Evolutionary conservation across 2,797 vertebrate genomes (phyloP), one percentile per base, ranked within the genome.

Genomic region (Myotis findleyi): DNA sequence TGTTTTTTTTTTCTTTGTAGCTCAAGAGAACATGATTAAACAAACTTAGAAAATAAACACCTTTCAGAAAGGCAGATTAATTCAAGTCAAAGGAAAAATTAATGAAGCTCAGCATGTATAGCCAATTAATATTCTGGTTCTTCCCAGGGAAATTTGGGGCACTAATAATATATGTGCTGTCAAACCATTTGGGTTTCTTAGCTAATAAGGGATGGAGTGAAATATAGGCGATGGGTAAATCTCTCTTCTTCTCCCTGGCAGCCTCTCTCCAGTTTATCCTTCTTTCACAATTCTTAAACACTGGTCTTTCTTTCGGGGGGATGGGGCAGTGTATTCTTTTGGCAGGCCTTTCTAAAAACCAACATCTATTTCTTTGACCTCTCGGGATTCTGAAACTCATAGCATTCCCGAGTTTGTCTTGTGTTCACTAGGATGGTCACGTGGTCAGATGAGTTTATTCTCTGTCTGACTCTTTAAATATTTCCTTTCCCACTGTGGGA

Each of bases 61-160:
- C 93, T 97, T 98, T 88, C 92, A 0, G n/a, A 97, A 97, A 96
- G 87, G 89, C 93, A 96, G 95, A 97, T 93, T 97, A 97, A 97
- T 97, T 97, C 84, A 97, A 96, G 95, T 96, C 97, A 97, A 21
- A 84, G 95, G 97, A 96, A 97, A 0, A 44, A 96, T 89, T 96
- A 96, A 83, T 95, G 87, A 85, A 98, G 96, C 94, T 96, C 64
- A 68, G 80, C 93, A 33, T 95, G 27, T 96, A 20, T 89, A 94
- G 93, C 91, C 94, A 98, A 91, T 95, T 95, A 96, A 95, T 71
- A 96, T 81, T 84, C 62, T 94, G 81, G 72, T 71, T 86, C 3
- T 7, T n/a, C 75, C 73, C 47, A 68, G 93, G 92, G 95, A 98
- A 97, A 97, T 97, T 97, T 81, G 96, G 96, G 94, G 66, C 88